These are phyloP conservation scores for Ophion slaviceki DNA, from an alignment of 2,888 invertebrate genomes.

Conservation along the genomic window DNA sequence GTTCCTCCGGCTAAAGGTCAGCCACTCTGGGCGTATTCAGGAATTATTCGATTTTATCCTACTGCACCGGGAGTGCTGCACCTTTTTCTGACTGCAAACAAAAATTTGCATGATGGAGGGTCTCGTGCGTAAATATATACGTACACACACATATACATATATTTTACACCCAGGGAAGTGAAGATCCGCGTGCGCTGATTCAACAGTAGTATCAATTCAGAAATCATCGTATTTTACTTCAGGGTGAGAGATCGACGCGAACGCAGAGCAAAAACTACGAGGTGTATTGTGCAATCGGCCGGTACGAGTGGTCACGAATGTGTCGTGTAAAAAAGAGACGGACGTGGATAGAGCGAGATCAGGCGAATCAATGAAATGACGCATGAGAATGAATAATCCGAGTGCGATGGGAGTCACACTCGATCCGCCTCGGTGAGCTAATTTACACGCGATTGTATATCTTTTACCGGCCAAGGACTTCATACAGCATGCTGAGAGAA, in stretches of 20 bases:
- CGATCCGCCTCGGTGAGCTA: conserved; percentile 72
- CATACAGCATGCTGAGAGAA: background rate
- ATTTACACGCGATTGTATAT: conserved; percentile 74
- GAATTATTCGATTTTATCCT: conserved; percentile 66
- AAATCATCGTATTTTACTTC: conserved; percentile 40
- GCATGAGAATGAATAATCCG: conserved; percentile 71
- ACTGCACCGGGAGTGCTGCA: conserved; percentile 56
- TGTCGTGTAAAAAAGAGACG: background rate
- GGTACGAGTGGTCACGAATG: background rate
- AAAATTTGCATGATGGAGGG: conserved; percentile 44
- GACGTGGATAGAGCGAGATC: conserved; percentile 25
- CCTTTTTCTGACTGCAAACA: conserved; percentile 37
- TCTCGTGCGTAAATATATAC: background rate
- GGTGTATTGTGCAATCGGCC: conserved; percentile 22
- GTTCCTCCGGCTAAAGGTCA: conserved; percentile 77
- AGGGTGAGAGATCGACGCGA: conserved; percentile 24
- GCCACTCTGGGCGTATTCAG: conserved; percentile 53
- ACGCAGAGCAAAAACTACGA: conserved; percentile 4
- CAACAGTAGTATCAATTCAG: conserved; percentile 40
- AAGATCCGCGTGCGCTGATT: conserved; percentile 43
- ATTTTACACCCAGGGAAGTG: conserved; percentile 32
- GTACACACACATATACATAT: conserved; percentile 39
- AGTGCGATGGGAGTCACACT: conserved; percentile 64
- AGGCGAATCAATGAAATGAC: conserved; percentile 74
- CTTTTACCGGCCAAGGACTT: conserved; percentile 49